A percentile compares a stretch with the other conserved stretches of the same genome.
Evolutionary conservation across 1,140 invertebrate species (phyloP).

Genomic region (Drusus annulatus): DNA sequence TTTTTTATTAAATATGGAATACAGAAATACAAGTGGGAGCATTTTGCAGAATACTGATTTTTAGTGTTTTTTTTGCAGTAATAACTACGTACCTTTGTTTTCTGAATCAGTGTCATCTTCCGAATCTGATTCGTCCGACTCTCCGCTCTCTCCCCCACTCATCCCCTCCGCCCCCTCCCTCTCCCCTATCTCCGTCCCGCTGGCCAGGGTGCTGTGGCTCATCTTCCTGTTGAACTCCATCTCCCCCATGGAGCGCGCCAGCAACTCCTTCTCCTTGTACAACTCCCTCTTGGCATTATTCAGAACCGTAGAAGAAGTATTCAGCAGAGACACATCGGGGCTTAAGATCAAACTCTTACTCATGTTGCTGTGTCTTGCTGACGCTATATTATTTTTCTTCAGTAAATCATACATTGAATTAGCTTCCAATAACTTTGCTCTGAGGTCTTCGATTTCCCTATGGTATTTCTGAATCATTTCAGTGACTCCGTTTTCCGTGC

Average conservation of each 20-base stretch:
- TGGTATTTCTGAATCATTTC: slow-evolving; percentile 88
- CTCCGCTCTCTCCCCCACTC: slow-evolving; percentile 76
- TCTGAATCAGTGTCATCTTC: slow-evolving; percentile 70
- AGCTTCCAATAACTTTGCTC: slow-evolving; percentile 89
- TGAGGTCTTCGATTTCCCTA: slow-evolving; percentile 92
- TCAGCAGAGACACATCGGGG: slow-evolving; percentile 64
- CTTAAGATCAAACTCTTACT: slow-evolving; percentile 61
- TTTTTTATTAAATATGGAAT: no score
- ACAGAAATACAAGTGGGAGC: no score
- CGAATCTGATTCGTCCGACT: slow-evolving; percentile 64
- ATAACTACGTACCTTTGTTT: slow-evolving; percentile 67
- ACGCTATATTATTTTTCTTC: slow-evolving; percentile 68
- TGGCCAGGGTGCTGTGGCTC: slow-evolving; percentile 61
- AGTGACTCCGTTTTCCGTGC: slow-evolving; percentile 70
- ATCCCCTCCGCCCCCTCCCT: slow-evolving; percentile 74
- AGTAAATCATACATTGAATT: slow-evolving; percentile 88
- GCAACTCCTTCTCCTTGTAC: slow-evolving; percentile 70
- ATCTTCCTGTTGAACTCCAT: slow-evolving; percentile 64
- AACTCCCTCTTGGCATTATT: slow-evolving; percentile 72
- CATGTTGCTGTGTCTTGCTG: slow-evolving; percentile 63
- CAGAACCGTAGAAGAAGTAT: slow-evolving; percentile 66
- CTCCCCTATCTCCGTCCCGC: slow-evolving; percentile 68
- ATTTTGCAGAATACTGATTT: no score
- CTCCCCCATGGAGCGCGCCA: slow-evolving; percentile 69
- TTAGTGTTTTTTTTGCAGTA: no score